A percentile compares a stretch with the other conserved stretches of the same genome.
These are phyloP conservation scores for Danio albolineatus DNA, from an alignment of 2,797 vertebrate species.

Conservation along the genomic window DNA sequence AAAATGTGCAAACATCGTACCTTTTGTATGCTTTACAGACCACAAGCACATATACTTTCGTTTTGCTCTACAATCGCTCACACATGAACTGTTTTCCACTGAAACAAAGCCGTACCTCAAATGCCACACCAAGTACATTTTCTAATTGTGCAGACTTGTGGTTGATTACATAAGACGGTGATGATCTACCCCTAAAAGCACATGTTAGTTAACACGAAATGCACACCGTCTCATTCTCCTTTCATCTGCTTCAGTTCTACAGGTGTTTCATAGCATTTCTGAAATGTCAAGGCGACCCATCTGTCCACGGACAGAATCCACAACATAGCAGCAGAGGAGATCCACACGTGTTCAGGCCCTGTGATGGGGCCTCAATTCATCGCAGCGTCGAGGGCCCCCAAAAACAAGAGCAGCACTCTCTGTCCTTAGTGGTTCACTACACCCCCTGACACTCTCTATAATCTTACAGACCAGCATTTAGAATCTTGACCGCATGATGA, in stretches of 20 bases:
- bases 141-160: too few species aligned
- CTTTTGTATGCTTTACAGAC: too few species aligned
- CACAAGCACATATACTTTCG: too few species aligned
- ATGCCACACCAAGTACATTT: too few species aligned
- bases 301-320: conserved; percentile 51
- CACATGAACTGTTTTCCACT: too few species aligned
- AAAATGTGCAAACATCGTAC: too few species aligned
- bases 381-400: conserved; percentile 29
- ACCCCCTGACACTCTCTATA: conserved; percentile 58
- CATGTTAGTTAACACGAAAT: neutral
- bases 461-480: neutral
- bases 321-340: conserved; percentile 58
- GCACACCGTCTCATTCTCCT: neutral
- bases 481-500: neutral
- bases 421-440: conserved; percentile 69
- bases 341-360: conserved; percentile 9
- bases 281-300: conserved; percentile 67
- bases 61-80: too few species aligned
- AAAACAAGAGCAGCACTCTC: conserved; percentile 52
- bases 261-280: conserved; percentile 73
- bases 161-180: too few species aligned
- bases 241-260: conserved; percentile 68
- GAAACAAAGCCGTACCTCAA: too few species aligned
- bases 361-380: conserved; percentile 46
- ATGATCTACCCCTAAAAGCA: neutral